Evolutionary conservation across 2,113 vertebrate species (phyloP).

Genomic region (Morone chrysops): DNA sequence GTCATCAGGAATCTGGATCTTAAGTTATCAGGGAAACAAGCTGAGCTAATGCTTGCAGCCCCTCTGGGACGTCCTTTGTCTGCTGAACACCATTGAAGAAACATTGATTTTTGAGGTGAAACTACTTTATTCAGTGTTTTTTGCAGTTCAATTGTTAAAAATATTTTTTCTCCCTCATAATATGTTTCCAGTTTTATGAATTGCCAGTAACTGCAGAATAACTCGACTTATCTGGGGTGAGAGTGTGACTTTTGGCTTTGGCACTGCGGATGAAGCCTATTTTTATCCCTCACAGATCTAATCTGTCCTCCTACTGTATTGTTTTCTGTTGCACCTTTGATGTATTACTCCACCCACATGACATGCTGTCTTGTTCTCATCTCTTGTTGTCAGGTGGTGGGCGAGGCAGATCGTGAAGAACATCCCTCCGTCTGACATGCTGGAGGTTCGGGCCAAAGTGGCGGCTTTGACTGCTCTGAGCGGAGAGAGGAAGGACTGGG

Average conservation of each 20-base stretch:
- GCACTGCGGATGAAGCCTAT: constrained; percentile 17
- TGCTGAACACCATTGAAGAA: too few species aligned
- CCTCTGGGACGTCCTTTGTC: too few species aligned
- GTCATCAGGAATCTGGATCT: too few species aligned
- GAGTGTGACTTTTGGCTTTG: constrained; percentile 1
- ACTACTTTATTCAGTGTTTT: too few species aligned
- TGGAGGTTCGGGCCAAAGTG: constrained; percentile 92
- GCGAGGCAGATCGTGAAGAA: constrained; percentile 93
- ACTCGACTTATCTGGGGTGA: neutral
- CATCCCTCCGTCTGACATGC: constrained; percentile 92
- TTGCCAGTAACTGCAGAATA: neutral
- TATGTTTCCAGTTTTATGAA: neutral
- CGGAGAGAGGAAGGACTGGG: constrained; percentile 88
- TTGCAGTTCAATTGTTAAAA: too few species aligned
- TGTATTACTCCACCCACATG: constrained; percentile 17
- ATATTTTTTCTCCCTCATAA: too few species aligned
- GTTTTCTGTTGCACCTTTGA: constrained; percentile 24
- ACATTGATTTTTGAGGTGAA: neutral
- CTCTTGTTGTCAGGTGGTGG: constrained; percentile 88
- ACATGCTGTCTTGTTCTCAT: neutral
- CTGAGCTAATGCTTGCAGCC: too few species aligned
- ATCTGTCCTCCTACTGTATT: constrained; percentile 18
- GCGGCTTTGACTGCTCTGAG: constrained; percentile 86
- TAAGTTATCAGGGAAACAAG: too few species aligned
- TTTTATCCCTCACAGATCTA: constrained; percentile 19